These are phyloP conservation scores for Melanerpes formicivorus DNA, from an alignment of 2,113 vertebrate genomes.

Conservation along the genomic window DNA sequence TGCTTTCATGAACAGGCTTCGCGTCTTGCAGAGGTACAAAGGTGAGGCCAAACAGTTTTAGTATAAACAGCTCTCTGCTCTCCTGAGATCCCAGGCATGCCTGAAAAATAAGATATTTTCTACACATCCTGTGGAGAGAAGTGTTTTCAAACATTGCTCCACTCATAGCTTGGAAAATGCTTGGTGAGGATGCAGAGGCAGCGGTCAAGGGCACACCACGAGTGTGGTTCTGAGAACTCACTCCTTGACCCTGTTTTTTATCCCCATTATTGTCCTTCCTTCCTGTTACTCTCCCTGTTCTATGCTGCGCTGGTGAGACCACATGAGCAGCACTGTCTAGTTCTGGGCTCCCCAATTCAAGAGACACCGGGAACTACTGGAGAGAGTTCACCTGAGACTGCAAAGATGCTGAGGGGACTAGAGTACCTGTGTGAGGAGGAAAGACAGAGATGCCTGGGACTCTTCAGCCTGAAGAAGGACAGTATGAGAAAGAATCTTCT, in stretches of 20 bases:
- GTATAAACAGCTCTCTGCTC: not conserved
- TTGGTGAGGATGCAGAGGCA: not conserved
- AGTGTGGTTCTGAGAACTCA: rapidly evolving
- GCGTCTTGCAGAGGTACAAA: not conserved
- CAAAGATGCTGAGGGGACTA: no score
- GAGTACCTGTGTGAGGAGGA: no score
- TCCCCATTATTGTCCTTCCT: rapidly evolving
- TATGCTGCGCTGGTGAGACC: no score
- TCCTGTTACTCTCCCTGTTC: not conserved
- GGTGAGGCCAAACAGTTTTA: not conserved
- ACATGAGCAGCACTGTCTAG: no score
- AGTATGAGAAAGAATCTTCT: no score
- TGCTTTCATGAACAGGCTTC: not conserved
- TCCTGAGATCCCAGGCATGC: not conserved
- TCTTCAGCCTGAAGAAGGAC: no score
- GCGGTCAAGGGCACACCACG: rapidly evolving
- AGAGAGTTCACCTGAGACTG: no score
- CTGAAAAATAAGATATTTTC: not conserved
- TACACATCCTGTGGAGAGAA: rapidly evolving
- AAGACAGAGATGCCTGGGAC: no score
- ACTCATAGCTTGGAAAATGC: rapidly evolving
- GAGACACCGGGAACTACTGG: no score
- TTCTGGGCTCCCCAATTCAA: no score
- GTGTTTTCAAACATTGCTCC: not conserved
- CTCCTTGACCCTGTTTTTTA: rapidly evolving